Base-by-base conservation (phyloP, 2,888 invertebrate genomes). In the Odontocerum albicorne region DNA sequence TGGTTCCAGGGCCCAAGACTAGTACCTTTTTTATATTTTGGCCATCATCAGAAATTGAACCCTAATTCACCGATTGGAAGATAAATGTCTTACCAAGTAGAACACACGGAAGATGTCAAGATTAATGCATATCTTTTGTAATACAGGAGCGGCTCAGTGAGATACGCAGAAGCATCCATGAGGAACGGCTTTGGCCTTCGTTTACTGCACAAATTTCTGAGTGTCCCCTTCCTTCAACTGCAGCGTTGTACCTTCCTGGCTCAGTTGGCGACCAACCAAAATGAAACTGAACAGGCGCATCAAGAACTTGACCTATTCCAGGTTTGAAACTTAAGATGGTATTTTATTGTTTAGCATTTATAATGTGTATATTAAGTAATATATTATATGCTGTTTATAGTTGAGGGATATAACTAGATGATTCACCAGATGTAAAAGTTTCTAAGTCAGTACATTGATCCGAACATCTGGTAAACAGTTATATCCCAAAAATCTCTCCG, bases 151-250 rank as follows among this genome's bases (percentile, higher is more conserved):
- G 84, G 84, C 0, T 84, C 88, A 68, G 82, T 95, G 15, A 82
- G 93, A 21, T 95, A 93, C 69, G 89, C 92, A 0, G 95, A 96
- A 71, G 86, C 92, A 0, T 96, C 95, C 2, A 96, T 96, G 96
- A 82, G 93, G 66, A 96, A 96, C 74, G 95, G 95, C 1, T 96
- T 96, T 72, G 97, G 97, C 2, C 74, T 97, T 50, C 88, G 93
- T 67, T 82, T 93, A 59, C 79, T 97, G 46, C 94, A 97, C 75
- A 93, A 93, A 73, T 97, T 96, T 74, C 88, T 97, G 68, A 96
- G 94, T 72, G 81, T 97, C 54, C 96, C 97, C 47, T 97, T 96
- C 70, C 78, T 97, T 46, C 87, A 91, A 67, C 77, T 97, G 21
- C 96, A 96, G 78, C 82, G 86, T 64, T 90, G 90, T 64, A 91